Evolutionary conservation across 2,888 invertebrate genomes (phyloP).

Genomic region (Octodonta nipae): DNA sequence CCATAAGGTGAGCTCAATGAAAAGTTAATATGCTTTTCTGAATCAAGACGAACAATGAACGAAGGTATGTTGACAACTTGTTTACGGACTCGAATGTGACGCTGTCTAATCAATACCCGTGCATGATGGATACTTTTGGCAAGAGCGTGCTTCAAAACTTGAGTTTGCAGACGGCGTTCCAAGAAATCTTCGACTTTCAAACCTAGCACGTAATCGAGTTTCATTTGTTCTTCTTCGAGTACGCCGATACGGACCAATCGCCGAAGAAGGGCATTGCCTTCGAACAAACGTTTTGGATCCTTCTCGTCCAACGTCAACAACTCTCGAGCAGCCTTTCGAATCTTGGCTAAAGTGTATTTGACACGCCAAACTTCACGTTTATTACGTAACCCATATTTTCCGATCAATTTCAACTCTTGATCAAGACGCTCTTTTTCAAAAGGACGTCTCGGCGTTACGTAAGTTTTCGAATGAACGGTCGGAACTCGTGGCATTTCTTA

Average conservation of each 20-base stretch:
- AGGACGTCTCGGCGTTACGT: constrained; percentile 95
- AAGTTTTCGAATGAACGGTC: constrained; percentile 92
- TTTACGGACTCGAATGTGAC: constrained; percentile 97
- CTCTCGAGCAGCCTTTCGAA: constrained; percentile 98
- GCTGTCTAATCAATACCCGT: constrained; percentile 92
- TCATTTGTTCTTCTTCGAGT: constrained; percentile 94
- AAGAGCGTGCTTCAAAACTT: constrained; percentile 95
- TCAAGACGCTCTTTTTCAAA: constrained; percentile 99
- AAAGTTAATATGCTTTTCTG: constrained; percentile 96
- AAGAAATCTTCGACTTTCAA: constrained; percentile 98
- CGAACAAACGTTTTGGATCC: constrained; percentile 55
- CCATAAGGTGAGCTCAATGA: constrained; percentile 97
- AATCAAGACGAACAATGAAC: constrained; percentile 91
- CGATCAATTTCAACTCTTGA: constrained; percentile 96
- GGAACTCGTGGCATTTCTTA: too few relatives aligned
- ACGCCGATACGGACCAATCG: constrained; percentile 97
- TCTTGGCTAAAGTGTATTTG: constrained; percentile 95
- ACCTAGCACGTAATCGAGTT: constrained; percentile 99
- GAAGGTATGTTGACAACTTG: constrained; percentile 98
- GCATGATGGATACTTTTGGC: constrained; percentile 99
- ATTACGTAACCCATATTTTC: constrained; percentile 97
- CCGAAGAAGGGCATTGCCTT: constrained; percentile 94
- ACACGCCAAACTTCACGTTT: constrained; percentile 99
- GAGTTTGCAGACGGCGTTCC: constrained; percentile 97
- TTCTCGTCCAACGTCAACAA: constrained; percentile 96